These are phyloP conservation scores for Cetoscarus ocellatus DNA, from an alignment of 2,797 vertebrate genomes.

Conservation along the genomic window DNA sequence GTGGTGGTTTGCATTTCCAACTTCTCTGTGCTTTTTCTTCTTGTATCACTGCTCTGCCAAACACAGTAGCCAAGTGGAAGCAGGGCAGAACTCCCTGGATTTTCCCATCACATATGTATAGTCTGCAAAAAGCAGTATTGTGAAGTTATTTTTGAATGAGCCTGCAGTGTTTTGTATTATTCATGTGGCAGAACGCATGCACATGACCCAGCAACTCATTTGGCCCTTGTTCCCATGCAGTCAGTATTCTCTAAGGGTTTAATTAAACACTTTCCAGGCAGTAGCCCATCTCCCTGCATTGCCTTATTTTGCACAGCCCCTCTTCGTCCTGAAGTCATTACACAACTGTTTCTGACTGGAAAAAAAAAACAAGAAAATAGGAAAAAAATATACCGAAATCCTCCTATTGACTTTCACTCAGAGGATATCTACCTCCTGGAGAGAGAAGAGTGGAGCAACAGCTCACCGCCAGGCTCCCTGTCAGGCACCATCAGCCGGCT, in stretches of 20 bases:
- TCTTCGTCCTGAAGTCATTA: constrained; percentile 51
- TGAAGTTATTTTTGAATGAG: constrained; percentile 71
- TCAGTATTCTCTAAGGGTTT: constrained; percentile 80
- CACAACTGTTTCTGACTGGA: constrained; percentile 51
- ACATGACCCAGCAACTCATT: constrained; percentile 81
- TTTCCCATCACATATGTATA: constrained; percentile 57
- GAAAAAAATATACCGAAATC: constrained; percentile 30
- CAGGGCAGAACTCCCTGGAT: constrained; percentile 53
- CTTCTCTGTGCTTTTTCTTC: constrained; percentile 23
- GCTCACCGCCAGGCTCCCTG: constrained; percentile 45
- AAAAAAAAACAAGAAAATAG: constrained; percentile 9
- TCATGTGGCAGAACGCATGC: constrained; percentile 76
- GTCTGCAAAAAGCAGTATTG: constrained; percentile 59
- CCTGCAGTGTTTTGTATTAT: constrained; percentile 82
- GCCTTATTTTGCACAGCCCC: constrained; percentile 66
- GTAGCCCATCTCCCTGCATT: constrained; percentile 67
- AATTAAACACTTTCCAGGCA: constrained; percentile 79
- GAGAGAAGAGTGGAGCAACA: constrained; percentile 43
- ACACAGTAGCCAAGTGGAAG: constrained; percentile 35
- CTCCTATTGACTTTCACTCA: constrained; percentile 61
- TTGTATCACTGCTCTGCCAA: constrained; percentile 3
- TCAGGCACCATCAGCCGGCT: constrained; percentile 46
- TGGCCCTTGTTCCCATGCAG: constrained; percentile 77
- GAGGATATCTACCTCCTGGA: constrained; percentile 53
- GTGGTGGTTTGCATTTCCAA: neutral